These are phyloP conservation scores for Drosophila parthenogenetica DNA, from an alignment of 2,888 invertebrate genomes.

Conservation along the genomic window DNA sequence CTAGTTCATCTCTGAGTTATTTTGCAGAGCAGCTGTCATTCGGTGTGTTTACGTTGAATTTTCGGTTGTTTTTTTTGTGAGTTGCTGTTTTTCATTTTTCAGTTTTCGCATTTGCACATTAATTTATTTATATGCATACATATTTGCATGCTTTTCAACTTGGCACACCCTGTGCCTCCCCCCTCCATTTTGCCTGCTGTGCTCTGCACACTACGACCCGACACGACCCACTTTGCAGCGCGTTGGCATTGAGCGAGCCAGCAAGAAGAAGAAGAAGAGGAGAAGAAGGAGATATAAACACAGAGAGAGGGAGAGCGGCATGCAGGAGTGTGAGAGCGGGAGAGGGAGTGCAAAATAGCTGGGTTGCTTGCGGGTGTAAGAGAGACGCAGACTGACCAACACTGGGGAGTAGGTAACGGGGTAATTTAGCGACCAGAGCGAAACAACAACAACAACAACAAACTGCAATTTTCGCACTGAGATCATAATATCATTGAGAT, in stretches of 20 bases:
- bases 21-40: conserved; percentile 29
- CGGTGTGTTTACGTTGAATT: neutral
- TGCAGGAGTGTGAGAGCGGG: neutral
- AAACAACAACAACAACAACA: conserved; percentile 50
- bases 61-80: neutral
- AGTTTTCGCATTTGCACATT: conserved; percentile 77
- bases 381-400: neutral
- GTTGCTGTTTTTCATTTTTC: conserved; percentile 46
- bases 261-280: neutral
- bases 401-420: conserved; percentile 17
- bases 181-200: neutral
- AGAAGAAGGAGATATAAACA: conserved; percentile 21
- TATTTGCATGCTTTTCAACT: conserved; percentile 78
- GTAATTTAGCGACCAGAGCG: conserved; percentile 54
- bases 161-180: conserved; percentile 62
- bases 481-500: conserved; percentile 74
- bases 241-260: conserved; percentile 65
- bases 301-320: neutral
- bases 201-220: conserved; percentile 47
- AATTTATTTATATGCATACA: conserved; percentile 77
- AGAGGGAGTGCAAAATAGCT: neutral
- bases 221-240: conserved; percentile 71
- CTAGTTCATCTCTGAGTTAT: neutral
- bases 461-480: conserved; percentile 71
- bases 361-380: too few relatives aligned